Percentiles rank a stretch among this genome's conserved stretches.
These are phyloP conservation scores for Acropora tenuis DNA, from an alignment of 64 coral and sea anemone species.

Conservation along the genomic window DNA sequence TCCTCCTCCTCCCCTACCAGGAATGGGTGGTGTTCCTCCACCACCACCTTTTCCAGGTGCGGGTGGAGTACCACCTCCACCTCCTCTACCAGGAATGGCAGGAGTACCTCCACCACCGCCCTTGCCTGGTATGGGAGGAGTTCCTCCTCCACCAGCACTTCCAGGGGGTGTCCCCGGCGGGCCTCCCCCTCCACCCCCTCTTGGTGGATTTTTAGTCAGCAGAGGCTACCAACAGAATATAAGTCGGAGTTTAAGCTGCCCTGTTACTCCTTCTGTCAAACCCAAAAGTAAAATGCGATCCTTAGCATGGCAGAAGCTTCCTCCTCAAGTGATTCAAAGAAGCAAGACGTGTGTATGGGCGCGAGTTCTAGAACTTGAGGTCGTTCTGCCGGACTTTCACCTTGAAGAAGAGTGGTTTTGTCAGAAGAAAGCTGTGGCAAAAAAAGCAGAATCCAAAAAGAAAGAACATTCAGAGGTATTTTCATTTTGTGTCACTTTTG, in stretches of 20 bases:
- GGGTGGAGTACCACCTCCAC: constrained; percentile 73
- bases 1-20: constrained; percentile 73
- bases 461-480: constrained; percentile 86
- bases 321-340: constrained; percentile 84
- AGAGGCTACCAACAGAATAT: constrained; percentile 27
- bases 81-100: constrained; percentile 71
- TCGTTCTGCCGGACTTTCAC: constrained; percentile 82
- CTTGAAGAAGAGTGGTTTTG: constrained; percentile 97
- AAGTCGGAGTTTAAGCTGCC: constrained; percentile 28
- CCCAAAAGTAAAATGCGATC: constrained; percentile 93
- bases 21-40: constrained; percentile 35
- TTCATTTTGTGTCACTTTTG: not conserved
- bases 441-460: constrained; percentile 83
- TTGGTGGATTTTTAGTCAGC: constrained; percentile 37
- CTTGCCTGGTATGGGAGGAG: constrained; percentile 60
- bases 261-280: constrained; percentile 64
- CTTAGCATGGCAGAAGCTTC: constrained; percentile 92
- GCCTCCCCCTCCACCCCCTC: constrained; percentile 60
- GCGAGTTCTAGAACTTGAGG: constrained; percentile 58
- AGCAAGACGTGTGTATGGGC: constrained; percentile 86
- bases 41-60: constrained; percentile 75
- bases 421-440: constrained; percentile 78
- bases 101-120: constrained; percentile 81
- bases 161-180: constrained; percentile 62
- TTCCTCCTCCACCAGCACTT: constrained; percentile 57